A percentile compares a stretch with the other conserved stretches of the same genome.
These are phyloP conservation scores for Sprattus sprattus DNA, from an alignment of 2,113 vertebrate species.

Conservation along the genomic window DNA sequence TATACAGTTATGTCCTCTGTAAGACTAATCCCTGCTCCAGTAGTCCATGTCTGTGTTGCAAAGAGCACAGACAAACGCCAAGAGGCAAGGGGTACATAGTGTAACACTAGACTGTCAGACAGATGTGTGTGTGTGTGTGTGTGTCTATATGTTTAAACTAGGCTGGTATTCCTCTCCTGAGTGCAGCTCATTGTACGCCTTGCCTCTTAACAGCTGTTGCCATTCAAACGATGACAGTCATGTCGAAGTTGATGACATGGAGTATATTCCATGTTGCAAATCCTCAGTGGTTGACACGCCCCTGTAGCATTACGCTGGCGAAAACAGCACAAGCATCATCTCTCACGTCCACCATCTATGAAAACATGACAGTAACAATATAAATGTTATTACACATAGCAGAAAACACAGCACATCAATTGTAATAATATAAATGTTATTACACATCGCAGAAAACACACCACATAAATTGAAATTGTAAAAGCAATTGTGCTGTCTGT, in stretches of 20 bases:
- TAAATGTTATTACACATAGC: not conserved
- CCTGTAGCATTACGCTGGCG: not conserved
- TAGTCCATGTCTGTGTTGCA: slow-evolving; percentile 27
- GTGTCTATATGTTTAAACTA: slow-evolving; percentile 11
- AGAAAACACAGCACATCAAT: not conserved
- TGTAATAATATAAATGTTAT: too few relatives aligned
- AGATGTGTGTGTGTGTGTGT: slow-evolving; percentile 18
- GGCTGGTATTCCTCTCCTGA: not conserved
- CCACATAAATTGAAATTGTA: not conserved
- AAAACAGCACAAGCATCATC: not conserved
- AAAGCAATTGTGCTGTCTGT: not conserved
- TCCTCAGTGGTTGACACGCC: not conserved
- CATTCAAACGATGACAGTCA: not conserved
- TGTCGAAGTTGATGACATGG: not conserved
- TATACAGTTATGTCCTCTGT: not conserved
- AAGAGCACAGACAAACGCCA: not conserved
- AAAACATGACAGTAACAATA: not conserved
- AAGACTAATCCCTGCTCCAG: not conserved
- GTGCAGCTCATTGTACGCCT: not conserved
- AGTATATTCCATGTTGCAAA: not conserved
- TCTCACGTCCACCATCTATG: not conserved
- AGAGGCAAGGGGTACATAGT: not conserved
- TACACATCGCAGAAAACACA: not conserved
- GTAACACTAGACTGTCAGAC: slow-evolving; percentile 23
- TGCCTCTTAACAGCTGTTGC: slow-evolving; percentile 1